Conservation (phyloP, 2,888 invertebrate species). For the Trypoxylon attenuatum region DNA sequence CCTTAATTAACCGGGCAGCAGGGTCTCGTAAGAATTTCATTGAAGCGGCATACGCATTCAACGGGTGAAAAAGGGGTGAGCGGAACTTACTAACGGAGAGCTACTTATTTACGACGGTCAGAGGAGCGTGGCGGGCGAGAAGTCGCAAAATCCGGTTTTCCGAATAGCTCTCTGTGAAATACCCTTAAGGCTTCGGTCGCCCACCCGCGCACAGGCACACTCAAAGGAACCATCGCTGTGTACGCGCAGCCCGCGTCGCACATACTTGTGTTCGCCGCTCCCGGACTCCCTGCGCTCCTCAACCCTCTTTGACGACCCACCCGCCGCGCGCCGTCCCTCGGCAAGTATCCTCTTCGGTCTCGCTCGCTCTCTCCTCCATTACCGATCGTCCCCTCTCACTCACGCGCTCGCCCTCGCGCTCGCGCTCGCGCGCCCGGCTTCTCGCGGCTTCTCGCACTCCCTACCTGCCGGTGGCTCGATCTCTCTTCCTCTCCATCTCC, state of each 20-base stretch:
- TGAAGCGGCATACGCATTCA: too few relatives aligned
- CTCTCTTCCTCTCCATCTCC: neutral
- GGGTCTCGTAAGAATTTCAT: too few relatives aligned
- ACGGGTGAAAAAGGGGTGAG: too few relatives aligned
- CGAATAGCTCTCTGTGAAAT: constrained; percentile 54
- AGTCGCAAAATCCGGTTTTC: constrained; percentile 10
- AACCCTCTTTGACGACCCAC: constrained; percentile 31
- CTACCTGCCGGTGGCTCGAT: neutral
- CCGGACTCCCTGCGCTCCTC: constrained; percentile 26
- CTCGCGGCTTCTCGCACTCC: constrained; percentile 20
- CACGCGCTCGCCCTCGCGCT: constrained; percentile 28
- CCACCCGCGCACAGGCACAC: constrained; percentile 67
- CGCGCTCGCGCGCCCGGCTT: constrained; percentile 36
- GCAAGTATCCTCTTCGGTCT: constrained; percentile 26
- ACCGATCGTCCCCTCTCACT: constrained; percentile 13
- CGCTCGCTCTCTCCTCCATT: constrained; percentile 15
- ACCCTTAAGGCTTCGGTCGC: constrained; percentile 63
- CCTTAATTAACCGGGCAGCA: too few relatives aligned
- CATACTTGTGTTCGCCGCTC: constrained; percentile 60
- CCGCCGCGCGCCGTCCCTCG: constrained; percentile 13
- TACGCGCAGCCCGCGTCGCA: constrained; percentile 61
- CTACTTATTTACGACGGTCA: too few relatives aligned
- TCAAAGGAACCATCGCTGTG: constrained; percentile 47
- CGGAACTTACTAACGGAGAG: too few relatives aligned
- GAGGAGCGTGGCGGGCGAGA: too few relatives aligned